Evolutionary conservation across 2,888 invertebrate genomes (phyloP), one percentile per base, ranked within the genome.

Genomic region (Gari tellinella): DNA sequence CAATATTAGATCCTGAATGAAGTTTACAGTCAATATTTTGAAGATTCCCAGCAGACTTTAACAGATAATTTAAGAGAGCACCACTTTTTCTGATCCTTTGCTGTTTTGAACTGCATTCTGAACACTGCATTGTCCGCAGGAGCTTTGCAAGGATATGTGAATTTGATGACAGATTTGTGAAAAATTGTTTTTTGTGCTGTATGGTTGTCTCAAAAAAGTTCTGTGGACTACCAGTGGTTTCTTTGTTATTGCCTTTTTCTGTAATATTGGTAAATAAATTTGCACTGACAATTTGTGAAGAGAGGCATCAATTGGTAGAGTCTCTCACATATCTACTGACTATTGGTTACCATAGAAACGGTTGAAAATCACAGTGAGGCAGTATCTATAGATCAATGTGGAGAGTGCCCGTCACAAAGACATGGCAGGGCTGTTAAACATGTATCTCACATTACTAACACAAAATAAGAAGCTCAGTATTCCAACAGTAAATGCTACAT

Each of bases 371-470:
- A 81, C 80, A 79, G 77, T 56, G 80, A 74, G 79, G 80, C 79
- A 72, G 73, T 65, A 46, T 75, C 64, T 69, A 74, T 74, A 66
- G 81, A 81, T 81, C 81, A 81, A 75, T 81, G 72, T 62, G 65
- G 57, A 60, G 56, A 61, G 56, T 56, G 70, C 70, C 58, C 65
- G 51, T 69, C 58, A 55, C 65, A 56, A 73, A 69, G 76, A 74
- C 61, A 83, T 82, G 83, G 81, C 83, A 61, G 76, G 84, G 62
- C 72, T 84, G 72, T 68, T 84, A 75, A 83, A 82, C 82, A 84
- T 84, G 84, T 84, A 84, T 77, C 76, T 84, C 46, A 76, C 83
- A 67, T 63, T 84, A 38, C 77, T 84, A 58, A 77, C 83, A 23
- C 84, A 84, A 74, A 78, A 81, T 58, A 81, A 82, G 79, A 81